phyloP scores from a whole-genome alignment of 2,888 invertebrate species.

The Lasius fuliginosus region DNA sequence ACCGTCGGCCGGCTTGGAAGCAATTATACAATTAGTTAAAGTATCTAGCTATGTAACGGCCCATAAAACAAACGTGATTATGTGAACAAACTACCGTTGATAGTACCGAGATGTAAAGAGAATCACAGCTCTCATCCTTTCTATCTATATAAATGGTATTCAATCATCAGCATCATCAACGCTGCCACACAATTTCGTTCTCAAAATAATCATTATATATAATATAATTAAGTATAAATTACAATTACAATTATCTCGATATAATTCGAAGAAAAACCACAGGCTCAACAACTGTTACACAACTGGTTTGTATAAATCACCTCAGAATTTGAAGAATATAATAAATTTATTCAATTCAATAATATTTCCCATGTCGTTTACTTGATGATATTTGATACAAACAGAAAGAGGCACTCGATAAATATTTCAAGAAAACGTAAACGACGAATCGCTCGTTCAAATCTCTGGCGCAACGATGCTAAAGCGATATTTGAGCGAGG shows the following conservation, averaged over 20 bases:
- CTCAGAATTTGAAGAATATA: not conserved
- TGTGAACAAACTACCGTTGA: slow-evolving; percentile 67
- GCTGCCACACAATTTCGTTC: not conserved
- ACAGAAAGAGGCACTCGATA: slow-evolving; percentile 51
- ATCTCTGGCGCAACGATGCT: slow-evolving; percentile 58
- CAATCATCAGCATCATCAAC: not conserved
- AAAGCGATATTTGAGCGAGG: slow-evolving; percentile 74
- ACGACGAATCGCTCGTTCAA: slow-evolving; percentile 61
- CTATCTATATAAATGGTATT: slow-evolving; percentile 6
- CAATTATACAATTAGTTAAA: slow-evolving; percentile 86
- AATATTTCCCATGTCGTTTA: slow-evolving; percentile 1
- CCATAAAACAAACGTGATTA: slow-evolving; percentile 85
- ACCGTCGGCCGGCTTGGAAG: slow-evolving; percentile 76
- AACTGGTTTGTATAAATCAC: not conserved
- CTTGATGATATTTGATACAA: not conserved
- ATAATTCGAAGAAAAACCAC: not conserved
- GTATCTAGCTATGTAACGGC: slow-evolving; percentile 84
- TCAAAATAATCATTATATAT: slow-evolving; percentile 4
- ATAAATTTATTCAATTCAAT: slow-evolving; percentile 9
- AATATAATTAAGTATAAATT: slow-evolving; percentile 1
- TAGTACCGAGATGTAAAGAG: slow-evolving; percentile 59
- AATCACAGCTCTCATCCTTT: slow-evolving; percentile 52
- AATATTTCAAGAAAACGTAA: slow-evolving; percentile 74
- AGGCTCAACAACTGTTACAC: not conserved
- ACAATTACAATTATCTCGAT: not conserved